Evolutionary conservation across 2,888 invertebrate genomes (phyloP).

Genomic region (Drosophila acutilabella): DNA sequence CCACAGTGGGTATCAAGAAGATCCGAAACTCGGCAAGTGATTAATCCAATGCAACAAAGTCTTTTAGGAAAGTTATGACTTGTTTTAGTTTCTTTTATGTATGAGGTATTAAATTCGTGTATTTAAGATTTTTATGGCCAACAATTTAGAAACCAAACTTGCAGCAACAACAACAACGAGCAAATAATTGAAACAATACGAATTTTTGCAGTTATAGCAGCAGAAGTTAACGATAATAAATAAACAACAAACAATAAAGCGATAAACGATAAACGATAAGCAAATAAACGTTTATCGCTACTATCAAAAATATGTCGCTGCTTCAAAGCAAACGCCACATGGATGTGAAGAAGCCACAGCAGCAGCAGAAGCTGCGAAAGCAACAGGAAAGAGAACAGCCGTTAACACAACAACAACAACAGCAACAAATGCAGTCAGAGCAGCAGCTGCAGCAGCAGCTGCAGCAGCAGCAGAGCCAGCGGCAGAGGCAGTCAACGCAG

Average conservation of each 20-base stretch:
- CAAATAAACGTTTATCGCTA: conserved; percentile 32
- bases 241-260: conserved; percentile 4
- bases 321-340: conserved; percentile 39
- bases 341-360: conserved; percentile 37
- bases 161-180: conserved; percentile 13
- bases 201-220: conserved; percentile 10
- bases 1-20: neutral
- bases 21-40: too few relatives aligned
- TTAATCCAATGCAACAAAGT: too few relatives aligned
- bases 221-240: conserved; percentile 6
- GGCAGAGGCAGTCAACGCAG: conserved; percentile 37
- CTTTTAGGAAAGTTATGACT: too few relatives aligned
- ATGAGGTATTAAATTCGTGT: neutral
- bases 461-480: conserved; percentile 28
- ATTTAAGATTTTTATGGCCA: conserved; percentile 12
- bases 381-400: conserved; percentile 4
- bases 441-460: conserved; percentile 21
- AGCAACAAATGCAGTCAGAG: conserved; percentile 13
- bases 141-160: conserved; percentile 1
- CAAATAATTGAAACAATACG: conserved; percentile 9
- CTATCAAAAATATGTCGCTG: conserved; percentile 42
- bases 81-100: too few relatives aligned
- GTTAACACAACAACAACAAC: neutral
- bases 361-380: conserved; percentile 26
- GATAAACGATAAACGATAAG: conserved; percentile 28